Evolutionary conservation across 2,888 invertebrate species (phyloP).

Genomic region (Pecten maximus): DNA sequence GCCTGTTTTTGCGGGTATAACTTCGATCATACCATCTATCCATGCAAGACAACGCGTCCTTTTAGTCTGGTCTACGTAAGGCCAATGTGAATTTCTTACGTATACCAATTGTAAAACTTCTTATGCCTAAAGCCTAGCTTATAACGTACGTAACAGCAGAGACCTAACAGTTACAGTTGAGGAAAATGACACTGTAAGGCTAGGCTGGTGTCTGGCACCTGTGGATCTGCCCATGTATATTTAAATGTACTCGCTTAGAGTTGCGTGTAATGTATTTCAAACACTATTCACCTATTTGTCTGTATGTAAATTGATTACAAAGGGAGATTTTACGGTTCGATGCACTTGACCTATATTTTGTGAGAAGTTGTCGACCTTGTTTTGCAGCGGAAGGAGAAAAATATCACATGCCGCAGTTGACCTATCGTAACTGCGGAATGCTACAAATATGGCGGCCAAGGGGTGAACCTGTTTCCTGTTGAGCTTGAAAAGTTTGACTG

Average conservation of each 20-base stretch:
- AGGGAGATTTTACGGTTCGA: conserved; percentile 1
- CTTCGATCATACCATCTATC: too few relatives aligned
- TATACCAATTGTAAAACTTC: too few relatives aligned
- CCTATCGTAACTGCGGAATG: conserved; percentile 53
- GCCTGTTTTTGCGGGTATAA: too few relatives aligned
- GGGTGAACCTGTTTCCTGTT: conserved; percentile 58
- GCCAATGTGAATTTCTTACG: too few relatives aligned
- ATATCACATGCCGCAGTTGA: conserved; percentile 45
- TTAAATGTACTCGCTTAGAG: neutral
- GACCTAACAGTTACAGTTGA: too few relatives aligned
- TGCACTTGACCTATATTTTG: conserved; percentile 18
- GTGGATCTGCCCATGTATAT: neutral
- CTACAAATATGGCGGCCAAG: conserved; percentile 64
- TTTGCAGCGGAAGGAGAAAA: conserved; percentile 42
- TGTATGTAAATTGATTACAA: neutral
- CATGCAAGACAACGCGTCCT: too few relatives aligned
- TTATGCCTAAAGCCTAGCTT: too few relatives aligned
- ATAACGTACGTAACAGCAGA: too few relatives aligned
- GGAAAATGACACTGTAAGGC: neutral
- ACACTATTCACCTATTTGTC: neutral
- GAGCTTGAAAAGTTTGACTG: conserved; percentile 46
- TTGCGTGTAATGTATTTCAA: neutral
- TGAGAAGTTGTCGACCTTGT: conserved; percentile 39
- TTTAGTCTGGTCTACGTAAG: too few relatives aligned
- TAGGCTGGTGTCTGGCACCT: neutral